These are phyloP conservation scores for Mionectes olivaceus DNA, from an alignment of 2,797 vertebrate species.

Conservation along the genomic window DNA sequence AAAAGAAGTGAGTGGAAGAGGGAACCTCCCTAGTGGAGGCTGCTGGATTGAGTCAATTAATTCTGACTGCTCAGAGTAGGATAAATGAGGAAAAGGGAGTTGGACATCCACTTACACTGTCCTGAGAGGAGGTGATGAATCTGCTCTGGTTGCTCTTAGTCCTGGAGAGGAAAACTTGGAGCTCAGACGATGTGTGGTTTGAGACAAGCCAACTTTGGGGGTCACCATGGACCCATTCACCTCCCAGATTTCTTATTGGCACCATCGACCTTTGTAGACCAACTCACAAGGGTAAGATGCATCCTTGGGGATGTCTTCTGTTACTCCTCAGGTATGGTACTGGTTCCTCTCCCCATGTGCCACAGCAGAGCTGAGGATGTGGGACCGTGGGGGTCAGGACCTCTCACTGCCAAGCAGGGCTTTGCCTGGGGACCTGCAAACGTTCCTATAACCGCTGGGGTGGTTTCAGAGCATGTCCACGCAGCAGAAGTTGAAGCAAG, in stretches of 20 bases:
- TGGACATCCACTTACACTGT: rapidly evolving
- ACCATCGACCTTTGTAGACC: background rate
- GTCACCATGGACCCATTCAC: background rate
- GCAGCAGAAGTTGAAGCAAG: background rate
- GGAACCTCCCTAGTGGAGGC: background rate
- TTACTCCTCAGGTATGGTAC: background rate
- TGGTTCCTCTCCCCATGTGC: background rate
- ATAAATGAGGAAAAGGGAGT: background rate
- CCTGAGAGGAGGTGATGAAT: background rate
- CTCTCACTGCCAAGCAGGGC: rapidly evolving
- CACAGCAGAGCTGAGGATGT: rapidly evolving
- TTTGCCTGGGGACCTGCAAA: background rate
- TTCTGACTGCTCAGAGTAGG: background rate
- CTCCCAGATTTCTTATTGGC: background rate
- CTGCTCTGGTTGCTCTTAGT: background rate
- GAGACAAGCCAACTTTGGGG: background rate
- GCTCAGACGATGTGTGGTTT: background rate
- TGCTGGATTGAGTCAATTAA: background rate
- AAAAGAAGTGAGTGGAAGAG: background rate
- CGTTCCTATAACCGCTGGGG: rapidly evolving
- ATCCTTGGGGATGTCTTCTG: background rate
- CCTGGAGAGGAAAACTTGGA: background rate
- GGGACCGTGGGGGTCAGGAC: background rate
- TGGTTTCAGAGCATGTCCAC: rapidly evolving
- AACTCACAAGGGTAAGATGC: rapidly evolving